Conservation (phyloP, 2,888 invertebrate species). For the Hydrotaea diabolus region DNA sequence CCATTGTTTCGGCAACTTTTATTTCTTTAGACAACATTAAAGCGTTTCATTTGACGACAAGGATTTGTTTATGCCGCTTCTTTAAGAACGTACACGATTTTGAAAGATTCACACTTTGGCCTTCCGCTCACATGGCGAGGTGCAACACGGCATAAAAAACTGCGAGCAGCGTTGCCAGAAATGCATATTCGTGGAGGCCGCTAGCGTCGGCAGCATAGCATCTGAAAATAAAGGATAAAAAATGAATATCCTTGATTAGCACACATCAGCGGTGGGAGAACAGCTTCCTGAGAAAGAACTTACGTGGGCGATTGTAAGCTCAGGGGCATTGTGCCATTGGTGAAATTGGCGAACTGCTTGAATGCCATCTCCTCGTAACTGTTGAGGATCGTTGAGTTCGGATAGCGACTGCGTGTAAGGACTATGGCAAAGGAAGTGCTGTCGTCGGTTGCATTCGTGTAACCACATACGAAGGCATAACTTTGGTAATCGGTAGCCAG, state of each 20-base stretch:
- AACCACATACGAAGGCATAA: constrained; percentile 74
- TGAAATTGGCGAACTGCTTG: constrained; percentile 65
- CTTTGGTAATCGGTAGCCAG: constrained; percentile 71
- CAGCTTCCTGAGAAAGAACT: constrained; percentile 47
- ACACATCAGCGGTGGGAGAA: not conserved
- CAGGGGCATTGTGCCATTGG: constrained; percentile 70
- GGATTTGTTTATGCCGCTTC: not conserved
- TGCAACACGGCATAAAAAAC: constrained; percentile 3
- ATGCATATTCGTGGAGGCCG: not conserved
- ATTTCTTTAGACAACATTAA: constrained; percentile 21
- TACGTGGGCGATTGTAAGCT: constrained; percentile 72
- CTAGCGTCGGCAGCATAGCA: constrained; percentile 36
- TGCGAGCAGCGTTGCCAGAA: constrained; percentile 30
- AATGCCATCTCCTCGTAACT: constrained; percentile 62
- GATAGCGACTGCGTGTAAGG: constrained; percentile 68
- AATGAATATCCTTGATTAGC: not conserved
- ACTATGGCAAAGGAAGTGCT: constrained; percentile 70
- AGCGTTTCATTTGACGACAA: not conserved
- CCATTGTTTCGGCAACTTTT: not conserved
- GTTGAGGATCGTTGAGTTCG: constrained; percentile 61
- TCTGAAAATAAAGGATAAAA: constrained; percentile 17
- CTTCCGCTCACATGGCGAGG: not conserved
- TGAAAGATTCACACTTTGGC: not conserved
- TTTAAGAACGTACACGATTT: not conserved
- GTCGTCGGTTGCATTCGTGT: constrained; percentile 70